Evolutionary conservation across 2,888 invertebrate genomes (phyloP), one percentile per base, ranked within the genome.

Genomic region (Luffia ferchaultella): DNA sequence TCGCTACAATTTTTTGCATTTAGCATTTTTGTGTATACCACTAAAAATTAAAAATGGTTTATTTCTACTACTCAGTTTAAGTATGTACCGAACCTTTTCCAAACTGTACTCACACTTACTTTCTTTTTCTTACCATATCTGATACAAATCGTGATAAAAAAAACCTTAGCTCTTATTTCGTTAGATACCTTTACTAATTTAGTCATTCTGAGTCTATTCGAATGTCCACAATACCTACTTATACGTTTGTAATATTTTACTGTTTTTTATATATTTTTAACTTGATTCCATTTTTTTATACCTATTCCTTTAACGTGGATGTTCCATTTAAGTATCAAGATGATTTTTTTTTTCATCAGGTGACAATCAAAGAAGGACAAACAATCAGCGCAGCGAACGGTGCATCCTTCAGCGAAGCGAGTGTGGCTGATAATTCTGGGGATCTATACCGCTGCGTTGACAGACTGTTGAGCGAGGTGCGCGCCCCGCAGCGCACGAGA

Each of bases 351-450:
- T 59, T 53, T 0, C 40, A 42, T n/a, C 85, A 91, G 90, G 89
- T 91, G 52, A 86, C 89, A 45, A 89, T 89, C 64, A 86, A 88
- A 51, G 92, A 92, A 65, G 93, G 91, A 16, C 87, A 90, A 59
- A 83, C 88, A 20, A 68, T 89, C 41, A 90, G 91, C 43, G 84
- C 89, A 42, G 87, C 89, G 52, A 86, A 89, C 66, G 87, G 89
- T 17, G 90, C 90, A 57, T 90, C 89, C 48, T 93, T 93, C 75
- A 89, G 89, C 73, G 93, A 93, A 73, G 90, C 92, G n/a, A 91
- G 92, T 18, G 92, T 92, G 5, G 92, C 92, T 0, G 92, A 93
- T 70, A 92, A 92, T 73, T 90, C 89, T 18, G 87, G 89, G 16
- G 88, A 89, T 60, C 87, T 93, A 45, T 91, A 91, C 72, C 86